These are phyloP conservation scores for Drosophila punjabiensis DNA, from an alignment of 1,140 invertebrate genomes.

Conservation along the genomic window DNA sequence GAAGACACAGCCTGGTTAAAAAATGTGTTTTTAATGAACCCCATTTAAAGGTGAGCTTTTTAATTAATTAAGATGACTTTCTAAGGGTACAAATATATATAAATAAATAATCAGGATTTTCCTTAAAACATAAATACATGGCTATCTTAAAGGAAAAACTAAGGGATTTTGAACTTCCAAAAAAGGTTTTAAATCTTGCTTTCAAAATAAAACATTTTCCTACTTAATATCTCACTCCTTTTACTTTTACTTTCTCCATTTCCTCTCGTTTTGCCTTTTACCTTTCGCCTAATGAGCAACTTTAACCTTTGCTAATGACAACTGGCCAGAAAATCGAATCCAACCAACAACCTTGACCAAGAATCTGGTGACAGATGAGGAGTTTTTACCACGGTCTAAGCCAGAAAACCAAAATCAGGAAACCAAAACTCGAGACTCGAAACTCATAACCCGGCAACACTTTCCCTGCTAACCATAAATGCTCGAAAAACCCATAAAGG, in stretches of 20 bases:
- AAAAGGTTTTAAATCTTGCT: background rate
- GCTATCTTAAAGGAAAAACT: background rate
- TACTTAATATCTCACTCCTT: slow-evolving; percentile 1
- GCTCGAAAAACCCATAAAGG: slow-evolving; percentile 37
- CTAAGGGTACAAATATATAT: no score
- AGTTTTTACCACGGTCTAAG: slow-evolving; percentile 26
- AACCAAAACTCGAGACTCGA: slow-evolving; percentile 12
- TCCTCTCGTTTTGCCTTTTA: slow-evolving; percentile 50
- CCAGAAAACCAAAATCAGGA: slow-evolving; percentile 27
- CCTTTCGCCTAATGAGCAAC: slow-evolving; percentile 56
- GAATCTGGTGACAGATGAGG: slow-evolving; percentile 44
- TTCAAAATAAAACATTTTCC: background rate
- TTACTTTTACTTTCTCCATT: slow-evolving; percentile 21
- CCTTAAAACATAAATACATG: background rate
- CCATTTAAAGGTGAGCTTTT: background rate
- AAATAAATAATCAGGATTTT: background rate
- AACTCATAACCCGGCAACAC: slow-evolving; percentile 28
- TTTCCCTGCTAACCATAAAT: slow-evolving; percentile 60
- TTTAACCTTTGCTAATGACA: slow-evolving; percentile 78
- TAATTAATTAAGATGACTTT: background rate
- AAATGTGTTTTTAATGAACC: background rate
- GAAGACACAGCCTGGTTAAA: background rate
- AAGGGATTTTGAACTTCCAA: no score
- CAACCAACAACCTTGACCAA: slow-evolving; percentile 49
- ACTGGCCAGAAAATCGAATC: slow-evolving; percentile 29